phyloP scores from a whole-genome alignment of 2,113 vertebrate genomes.

The Microcebus murinus region DNA sequence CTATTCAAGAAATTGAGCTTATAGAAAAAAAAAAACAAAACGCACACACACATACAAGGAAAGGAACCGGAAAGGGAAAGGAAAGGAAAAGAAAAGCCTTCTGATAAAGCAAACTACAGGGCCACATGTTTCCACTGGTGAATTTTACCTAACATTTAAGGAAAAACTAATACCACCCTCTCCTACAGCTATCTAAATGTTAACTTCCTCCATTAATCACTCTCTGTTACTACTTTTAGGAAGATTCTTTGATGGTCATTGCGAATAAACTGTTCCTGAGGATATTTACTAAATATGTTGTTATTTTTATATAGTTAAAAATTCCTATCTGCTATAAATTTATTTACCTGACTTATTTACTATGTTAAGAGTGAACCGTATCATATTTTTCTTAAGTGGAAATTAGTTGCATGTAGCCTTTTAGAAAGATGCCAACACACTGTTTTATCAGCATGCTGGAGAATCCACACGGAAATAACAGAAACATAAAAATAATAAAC shows the following conservation, averaged over 20 bases:
- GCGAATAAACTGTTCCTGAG: neutral
- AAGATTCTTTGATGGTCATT: neutral
- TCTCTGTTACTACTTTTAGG: constrained; percentile 23
- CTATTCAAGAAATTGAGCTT: neutral
- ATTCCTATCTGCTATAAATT: neutral
- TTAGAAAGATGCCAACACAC: constrained; percentile 2
- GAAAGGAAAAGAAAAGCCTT: too few relatives aligned
- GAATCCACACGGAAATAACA: neutral
- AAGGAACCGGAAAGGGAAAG: too few relatives aligned
- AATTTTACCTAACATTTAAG: neutral
- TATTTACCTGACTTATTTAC: neutral
- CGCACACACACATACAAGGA: too few relatives aligned
- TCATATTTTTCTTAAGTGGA: constrained; percentile 34
- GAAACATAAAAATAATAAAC: constrained; percentile 31
- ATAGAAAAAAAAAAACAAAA: neutral
- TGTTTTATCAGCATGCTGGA: neutral
- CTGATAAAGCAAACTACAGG: neutral
- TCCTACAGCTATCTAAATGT: neutral
- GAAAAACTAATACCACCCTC: neutral
- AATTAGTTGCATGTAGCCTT: neutral
- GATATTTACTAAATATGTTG: neutral
- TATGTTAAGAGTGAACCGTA: neutral
- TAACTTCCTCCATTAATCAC: constrained; percentile 17
- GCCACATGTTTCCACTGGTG: neutral
- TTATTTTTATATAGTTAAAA: neutral